Evolutionary conservation across 2,888 invertebrate species (phyloP).

Genomic region (Mimas tiliae): DNA sequence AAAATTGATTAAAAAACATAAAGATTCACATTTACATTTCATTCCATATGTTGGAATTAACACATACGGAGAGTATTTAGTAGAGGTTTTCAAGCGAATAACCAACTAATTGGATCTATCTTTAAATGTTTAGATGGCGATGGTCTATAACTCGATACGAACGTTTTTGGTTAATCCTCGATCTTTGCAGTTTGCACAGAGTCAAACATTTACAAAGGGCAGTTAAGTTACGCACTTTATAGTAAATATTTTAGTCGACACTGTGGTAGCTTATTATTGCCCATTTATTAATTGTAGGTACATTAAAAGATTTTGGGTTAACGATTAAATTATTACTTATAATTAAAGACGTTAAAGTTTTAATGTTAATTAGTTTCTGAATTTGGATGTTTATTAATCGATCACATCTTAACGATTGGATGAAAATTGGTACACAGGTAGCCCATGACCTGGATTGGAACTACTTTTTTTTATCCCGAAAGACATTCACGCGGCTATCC

Average conservation of each 20-base stretch:
- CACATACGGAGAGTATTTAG: background rate
- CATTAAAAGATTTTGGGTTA: no score
- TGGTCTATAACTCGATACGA: conserved; percentile 51
- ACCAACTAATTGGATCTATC: conserved; percentile 28
- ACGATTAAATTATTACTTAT: no score
- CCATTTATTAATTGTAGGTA: background rate
- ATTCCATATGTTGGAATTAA: background rate
- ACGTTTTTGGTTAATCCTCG: conserved; percentile 52
- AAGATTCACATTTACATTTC: background rate
- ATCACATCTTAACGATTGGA: no score
- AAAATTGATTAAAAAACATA: no score
- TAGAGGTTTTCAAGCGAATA: background rate
- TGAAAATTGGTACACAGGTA: no score
- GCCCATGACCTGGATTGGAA: no score
- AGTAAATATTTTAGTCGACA: background rate
- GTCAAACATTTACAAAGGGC: conserved; percentile 31
- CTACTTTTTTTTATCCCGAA: no score
- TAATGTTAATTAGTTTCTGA: no score
- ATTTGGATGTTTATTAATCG: no score
- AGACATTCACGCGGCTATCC: no score
- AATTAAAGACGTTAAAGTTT: no score
- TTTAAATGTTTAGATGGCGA: conserved; percentile 58
- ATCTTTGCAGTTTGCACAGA: conserved; percentile 40
- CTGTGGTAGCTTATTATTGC: background rate
- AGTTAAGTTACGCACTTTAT: background rate